These are phyloP conservation scores for Mythimna ferrago DNA, from an alignment of 2,888 invertebrate genomes.

Conservation along the genomic window DNA sequence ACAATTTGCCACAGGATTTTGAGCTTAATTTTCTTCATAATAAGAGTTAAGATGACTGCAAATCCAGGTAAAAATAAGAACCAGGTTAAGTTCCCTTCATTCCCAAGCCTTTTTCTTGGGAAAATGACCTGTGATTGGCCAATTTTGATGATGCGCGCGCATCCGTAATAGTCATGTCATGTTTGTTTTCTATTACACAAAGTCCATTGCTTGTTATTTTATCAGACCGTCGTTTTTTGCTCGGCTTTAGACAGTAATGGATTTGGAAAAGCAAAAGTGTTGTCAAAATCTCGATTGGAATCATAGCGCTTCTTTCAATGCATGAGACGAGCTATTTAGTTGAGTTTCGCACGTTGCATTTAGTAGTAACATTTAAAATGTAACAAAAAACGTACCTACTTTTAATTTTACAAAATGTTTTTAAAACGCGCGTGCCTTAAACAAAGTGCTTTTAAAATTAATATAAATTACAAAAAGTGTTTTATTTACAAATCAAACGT, in stretches of 20 bases:
- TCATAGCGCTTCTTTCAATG: slow-evolving; percentile 42
- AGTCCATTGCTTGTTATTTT: slow-evolving; percentile 45
- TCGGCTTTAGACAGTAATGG: slow-evolving; percentile 31
- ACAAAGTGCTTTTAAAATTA: slow-evolving; percentile 12
- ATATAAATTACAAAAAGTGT: slow-evolving; percentile 16
- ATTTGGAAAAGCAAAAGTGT: neutral
- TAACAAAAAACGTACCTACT: slow-evolving; percentile 23
- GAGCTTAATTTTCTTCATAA: accelerated
- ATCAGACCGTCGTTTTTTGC: accelerated
- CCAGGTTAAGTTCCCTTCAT: slow-evolving; percentile 64
- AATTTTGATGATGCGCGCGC: slow-evolving; percentile 76
- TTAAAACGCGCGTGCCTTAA: slow-evolving; percentile 35
- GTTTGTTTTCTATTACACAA: slow-evolving; percentile 9
- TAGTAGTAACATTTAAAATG: slow-evolving; percentile 53
- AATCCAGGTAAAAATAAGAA: slow-evolving; percentile 31
- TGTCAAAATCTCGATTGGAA: slow-evolving; percentile 3
- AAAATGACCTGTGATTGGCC: slow-evolving; percentile 73
- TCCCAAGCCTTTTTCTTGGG: slow-evolving; percentile 73
- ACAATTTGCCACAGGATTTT: slow-evolving; percentile 10
- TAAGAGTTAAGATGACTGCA: slow-evolving; percentile 12
- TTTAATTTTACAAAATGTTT: slow-evolving; percentile 27
- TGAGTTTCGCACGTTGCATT: slow-evolving; percentile 57
- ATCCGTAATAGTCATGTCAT: slow-evolving; percentile 38
- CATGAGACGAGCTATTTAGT: slow-evolving; percentile 59
- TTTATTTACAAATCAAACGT: slow-evolving; percentile 8